These are phyloP conservation scores for Coelinius sp. DNA, from an alignment of 2,888 invertebrate genomes.

Conservation along the genomic window DNA sequence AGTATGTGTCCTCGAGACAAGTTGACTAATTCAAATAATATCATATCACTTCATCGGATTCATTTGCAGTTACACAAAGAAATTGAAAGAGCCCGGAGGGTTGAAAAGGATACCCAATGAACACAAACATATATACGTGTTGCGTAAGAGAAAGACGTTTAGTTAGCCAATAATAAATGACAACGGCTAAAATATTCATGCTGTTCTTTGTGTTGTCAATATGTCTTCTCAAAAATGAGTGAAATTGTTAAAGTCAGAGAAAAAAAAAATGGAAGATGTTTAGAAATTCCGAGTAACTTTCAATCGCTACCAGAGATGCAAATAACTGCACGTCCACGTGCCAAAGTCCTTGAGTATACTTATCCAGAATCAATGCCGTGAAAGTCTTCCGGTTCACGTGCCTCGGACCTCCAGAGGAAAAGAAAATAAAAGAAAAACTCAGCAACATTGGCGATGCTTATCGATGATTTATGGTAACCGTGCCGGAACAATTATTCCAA, in stretches of 20 bases:
- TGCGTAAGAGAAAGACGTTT: background rate
- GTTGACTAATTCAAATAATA: background rate
- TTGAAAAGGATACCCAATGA: background rate
- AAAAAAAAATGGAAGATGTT: conserved; percentile 14
- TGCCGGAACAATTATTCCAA: conserved; percentile 1
- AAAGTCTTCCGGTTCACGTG: conserved; percentile 48
- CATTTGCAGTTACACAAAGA: background rate
- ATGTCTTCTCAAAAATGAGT: too few species aligned
- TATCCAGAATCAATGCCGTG: conserved; percentile 32
- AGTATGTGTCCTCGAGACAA: background rate
- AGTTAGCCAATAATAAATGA: background rate
- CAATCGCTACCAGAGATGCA: background rate
- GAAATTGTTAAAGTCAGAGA: too few species aligned
- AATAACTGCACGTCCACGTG: conserved; percentile 5
- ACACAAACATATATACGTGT: background rate
- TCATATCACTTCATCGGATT: background rate
- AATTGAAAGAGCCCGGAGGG: conserved; percentile 1
- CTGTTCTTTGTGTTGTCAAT: too few species aligned
- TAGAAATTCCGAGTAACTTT: background rate
- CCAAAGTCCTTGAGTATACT: background rate
- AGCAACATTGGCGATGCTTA: background rate
- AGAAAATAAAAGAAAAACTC: conserved; percentile 19
- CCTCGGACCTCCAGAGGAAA: conserved; percentile 24
- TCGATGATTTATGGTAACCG: conserved; percentile 13
- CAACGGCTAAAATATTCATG: too few species aligned